These are phyloP conservation scores for Glyphotaelius pellucidus DNA, from an alignment of 2,888 invertebrate species.

Conservation along the genomic window DNA sequence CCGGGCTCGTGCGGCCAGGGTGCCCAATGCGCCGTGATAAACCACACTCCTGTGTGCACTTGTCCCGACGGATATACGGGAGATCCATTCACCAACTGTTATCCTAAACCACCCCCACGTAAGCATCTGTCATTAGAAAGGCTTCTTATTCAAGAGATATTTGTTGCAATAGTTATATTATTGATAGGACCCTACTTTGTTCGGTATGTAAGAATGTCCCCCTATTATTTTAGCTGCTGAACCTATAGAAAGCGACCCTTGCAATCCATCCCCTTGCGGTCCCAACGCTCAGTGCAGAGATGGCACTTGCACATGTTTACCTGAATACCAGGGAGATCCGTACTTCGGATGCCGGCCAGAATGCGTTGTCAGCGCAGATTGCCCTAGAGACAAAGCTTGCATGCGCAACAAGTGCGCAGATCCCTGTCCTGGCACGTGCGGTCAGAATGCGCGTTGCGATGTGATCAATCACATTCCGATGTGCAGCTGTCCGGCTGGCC, in stretches of 20 bases:
- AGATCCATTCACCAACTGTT: constrained; percentile 79
- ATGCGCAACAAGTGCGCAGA: constrained; percentile 81
- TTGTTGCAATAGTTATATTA: neutral
- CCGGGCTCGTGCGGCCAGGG: constrained; percentile 82
- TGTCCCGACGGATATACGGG: constrained; percentile 79
- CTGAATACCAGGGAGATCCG: constrained; percentile 87
- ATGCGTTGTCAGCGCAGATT: constrained; percentile 85
- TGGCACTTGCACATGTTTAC: constrained; percentile 84
- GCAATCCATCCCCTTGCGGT: constrained; percentile 84
- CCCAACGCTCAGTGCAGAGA: constrained; percentile 84
- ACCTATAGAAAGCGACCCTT: constrained; percentile 76
- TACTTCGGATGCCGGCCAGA: constrained; percentile 87
- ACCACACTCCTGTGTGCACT: constrained; percentile 81
- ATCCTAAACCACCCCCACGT: constrained; percentile 74
- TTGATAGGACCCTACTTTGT: neutral
- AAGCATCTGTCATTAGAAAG: constrained; percentile 69
- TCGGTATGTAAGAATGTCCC: constrained; percentile 20
- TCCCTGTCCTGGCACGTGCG: constrained; percentile 86
- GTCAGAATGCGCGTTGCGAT: constrained; percentile 77
- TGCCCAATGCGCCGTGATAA: constrained; percentile 78
- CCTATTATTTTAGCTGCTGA: constrained; percentile 70
- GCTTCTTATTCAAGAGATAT: neutral
- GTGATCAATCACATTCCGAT: constrained; percentile 85
- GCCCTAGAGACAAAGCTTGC: constrained; percentile 84
- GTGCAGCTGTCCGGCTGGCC: constrained; percentile 84